These are phyloP conservation scores for Leptosomus discolor DNA, from an alignment of 2,113 vertebrate genomes.

Conservation along the genomic window DNA sequence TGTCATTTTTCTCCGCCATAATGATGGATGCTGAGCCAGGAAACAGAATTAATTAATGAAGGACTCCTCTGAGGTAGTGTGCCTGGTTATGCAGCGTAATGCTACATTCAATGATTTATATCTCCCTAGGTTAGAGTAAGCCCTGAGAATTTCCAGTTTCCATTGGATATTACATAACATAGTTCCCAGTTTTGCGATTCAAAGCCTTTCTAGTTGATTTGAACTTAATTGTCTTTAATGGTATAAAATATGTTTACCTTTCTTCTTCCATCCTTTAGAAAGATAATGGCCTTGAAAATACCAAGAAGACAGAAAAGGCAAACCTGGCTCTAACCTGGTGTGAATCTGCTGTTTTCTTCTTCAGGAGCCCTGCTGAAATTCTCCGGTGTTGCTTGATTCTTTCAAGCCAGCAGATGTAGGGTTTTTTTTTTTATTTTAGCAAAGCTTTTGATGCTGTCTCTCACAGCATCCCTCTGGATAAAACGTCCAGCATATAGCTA, in stretches of 20 bases:
- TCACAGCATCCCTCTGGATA: neutral
- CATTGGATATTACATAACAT: neutral
- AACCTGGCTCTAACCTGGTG: neutral
- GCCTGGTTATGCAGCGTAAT: neutral
- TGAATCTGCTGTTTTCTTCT: neutral
- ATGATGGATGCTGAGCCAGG: neutral
- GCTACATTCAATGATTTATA: neutral
- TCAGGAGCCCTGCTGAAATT: neutral
- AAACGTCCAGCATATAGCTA: neutral
- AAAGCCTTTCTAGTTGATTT: neutral
- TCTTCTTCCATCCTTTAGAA: neutral
- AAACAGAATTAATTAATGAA: neutral
- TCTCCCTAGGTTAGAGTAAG: neutral
- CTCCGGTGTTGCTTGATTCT: neutral
- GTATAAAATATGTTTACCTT: neutral
- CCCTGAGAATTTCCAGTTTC: neutral
- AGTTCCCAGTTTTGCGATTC: neutral
- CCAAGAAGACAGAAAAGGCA: neutral
- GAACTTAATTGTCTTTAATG: neutral
- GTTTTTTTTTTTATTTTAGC: neutral
- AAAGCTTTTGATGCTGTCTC: neutral
- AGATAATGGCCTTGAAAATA: neutral
- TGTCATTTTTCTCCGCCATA: neutral
- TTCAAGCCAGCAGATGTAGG: neutral
- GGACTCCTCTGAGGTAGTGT: neutral